phyloP scores from a whole-genome alignment of 2,888 invertebrate genomes.

The Apodemia hepburni region DNA sequence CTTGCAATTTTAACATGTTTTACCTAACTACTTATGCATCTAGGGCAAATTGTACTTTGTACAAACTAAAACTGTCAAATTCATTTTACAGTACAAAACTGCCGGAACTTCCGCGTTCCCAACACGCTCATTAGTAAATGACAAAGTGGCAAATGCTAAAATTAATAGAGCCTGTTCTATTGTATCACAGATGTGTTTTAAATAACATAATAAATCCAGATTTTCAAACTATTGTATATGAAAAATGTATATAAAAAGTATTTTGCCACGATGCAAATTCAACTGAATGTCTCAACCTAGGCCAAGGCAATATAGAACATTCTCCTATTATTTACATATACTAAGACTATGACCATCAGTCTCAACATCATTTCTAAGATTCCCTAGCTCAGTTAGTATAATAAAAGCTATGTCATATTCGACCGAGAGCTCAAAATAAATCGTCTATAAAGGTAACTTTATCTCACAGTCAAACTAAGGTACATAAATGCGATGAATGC shows the following conservation, averaged over 20 bases:
- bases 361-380: slow-evolving; percentile 71
- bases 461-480: slow-evolving; percentile 69
- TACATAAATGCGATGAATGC: slow-evolving; percentile 49
- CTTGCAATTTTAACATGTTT: slow-evolving; percentile 69
- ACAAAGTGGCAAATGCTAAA: slow-evolving; percentile 65
- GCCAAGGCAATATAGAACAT: slow-evolving; percentile 73
- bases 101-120: slow-evolving; percentile 49
- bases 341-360: slow-evolving; percentile 77
- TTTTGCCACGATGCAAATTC: slow-evolving; percentile 67
- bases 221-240: slow-evolving; percentile 39
- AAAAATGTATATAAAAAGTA: slow-evolving; percentile 33
- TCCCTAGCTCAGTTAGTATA: slow-evolving; percentile 64
- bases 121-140: slow-evolving; percentile 46
- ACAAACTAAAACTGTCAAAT: slow-evolving; percentile 70
- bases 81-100: slow-evolving; percentile 63
- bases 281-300: slow-evolving; percentile 70
- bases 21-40: slow-evolving; percentile 79
- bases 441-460: slow-evolving; percentile 70
- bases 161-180: slow-evolving; percentile 62
- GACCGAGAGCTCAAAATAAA: slow-evolving; percentile 67
- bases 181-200: slow-evolving; percentile 73
- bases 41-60: slow-evolving; percentile 80
- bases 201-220: slow-evolving; percentile 56
- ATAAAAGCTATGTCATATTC: slow-evolving; percentile 62
- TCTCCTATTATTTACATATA: slow-evolving; percentile 78